These are phyloP conservation scores for Clytia hemisphaerica DNA, from an alignment of 30 jellyfish, hydroid and myxozoan genomes.

Conservation along the genomic window DNA sequence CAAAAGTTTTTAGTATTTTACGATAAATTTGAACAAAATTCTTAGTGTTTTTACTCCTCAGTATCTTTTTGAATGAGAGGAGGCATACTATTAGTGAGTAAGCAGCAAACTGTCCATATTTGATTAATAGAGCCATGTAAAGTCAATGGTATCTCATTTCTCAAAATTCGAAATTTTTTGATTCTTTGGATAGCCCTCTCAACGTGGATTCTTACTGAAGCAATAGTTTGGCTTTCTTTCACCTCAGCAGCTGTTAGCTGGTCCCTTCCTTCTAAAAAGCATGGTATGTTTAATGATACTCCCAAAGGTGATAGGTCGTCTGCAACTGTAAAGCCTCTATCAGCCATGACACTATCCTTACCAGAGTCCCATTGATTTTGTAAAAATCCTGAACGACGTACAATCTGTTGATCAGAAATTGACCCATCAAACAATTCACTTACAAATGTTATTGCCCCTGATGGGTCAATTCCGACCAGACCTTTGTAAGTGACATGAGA, in stretches of 20 bases:
- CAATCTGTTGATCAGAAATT: constrained; percentile 28
- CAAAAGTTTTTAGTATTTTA: too few relatives aligned
- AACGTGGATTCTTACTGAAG: constrained; percentile 33
- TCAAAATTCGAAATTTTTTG: background rate
- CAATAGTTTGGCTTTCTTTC: constrained; percentile 29
- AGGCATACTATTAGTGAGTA: constrained; percentile 10
- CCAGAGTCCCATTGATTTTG: constrained; percentile 20
- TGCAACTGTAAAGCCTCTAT: constrained; percentile 38
- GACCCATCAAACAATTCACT: constrained; percentile 15
- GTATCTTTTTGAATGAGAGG: too few relatives aligned
- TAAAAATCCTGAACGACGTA: constrained; percentile 19
- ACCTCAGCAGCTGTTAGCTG: constrained; percentile 34
- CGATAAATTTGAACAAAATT: too few relatives aligned
- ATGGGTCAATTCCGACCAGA: constrained; percentile 47
- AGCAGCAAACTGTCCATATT: constrained; percentile 11
- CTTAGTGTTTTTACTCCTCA: too few relatives aligned
- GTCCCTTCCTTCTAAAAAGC: constrained; percentile 33
- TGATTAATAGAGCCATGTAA: constrained; percentile 18
- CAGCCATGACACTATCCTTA: constrained; percentile 37
- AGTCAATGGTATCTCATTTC: constrained; percentile 1
- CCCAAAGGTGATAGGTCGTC: constrained; percentile 22
- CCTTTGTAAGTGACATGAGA: constrained; percentile 52
- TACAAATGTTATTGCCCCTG: constrained; percentile 54
- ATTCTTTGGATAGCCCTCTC: constrained; percentile 35
- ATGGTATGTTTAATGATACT: constrained; percentile 30